phyloP scores from a whole-genome alignment of 2,113 vertebrate genomes.

The Gracilinanus agilis region DNA sequence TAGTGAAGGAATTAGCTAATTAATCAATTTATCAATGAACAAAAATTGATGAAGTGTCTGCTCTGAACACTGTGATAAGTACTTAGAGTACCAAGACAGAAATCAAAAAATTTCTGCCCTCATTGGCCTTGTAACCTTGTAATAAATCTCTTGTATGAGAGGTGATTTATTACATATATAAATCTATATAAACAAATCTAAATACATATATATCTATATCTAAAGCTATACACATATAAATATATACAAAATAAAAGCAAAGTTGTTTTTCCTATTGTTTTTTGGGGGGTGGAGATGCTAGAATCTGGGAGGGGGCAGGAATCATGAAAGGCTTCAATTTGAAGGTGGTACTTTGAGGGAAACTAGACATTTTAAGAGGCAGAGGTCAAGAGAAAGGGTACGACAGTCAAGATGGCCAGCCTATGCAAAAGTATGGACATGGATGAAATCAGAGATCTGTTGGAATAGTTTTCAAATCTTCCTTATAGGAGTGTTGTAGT shows the following conservation, averaged over 20 bases:
- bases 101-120: not conserved
- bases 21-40: not conserved
- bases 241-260: not conserved
- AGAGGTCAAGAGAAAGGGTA: not conserved
- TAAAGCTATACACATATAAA: not conserved
- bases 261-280: not conserved
- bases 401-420: not conserved
- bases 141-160: too few species aligned
- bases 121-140: not conserved
- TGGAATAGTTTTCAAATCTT: conserved; percentile 28
- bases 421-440: not conserved
- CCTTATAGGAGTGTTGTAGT: not conserved
- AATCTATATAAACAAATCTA: too few species aligned
- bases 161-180: too few species aligned
- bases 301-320: too few species aligned
- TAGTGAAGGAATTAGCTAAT: not conserved
- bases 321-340: not conserved
- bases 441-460: not conserved
- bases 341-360: not conserved
- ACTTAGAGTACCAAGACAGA: not conserved
- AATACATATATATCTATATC: too few species aligned
- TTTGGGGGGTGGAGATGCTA: not conserved
- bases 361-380: not conserved
- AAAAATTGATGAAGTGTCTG: not conserved
- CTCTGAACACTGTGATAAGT: not conserved